These are phyloP conservation scores for Chaetoderma sp. DNA, from an alignment of 2,888 invertebrate genomes.

Conservation along the genomic window DNA sequence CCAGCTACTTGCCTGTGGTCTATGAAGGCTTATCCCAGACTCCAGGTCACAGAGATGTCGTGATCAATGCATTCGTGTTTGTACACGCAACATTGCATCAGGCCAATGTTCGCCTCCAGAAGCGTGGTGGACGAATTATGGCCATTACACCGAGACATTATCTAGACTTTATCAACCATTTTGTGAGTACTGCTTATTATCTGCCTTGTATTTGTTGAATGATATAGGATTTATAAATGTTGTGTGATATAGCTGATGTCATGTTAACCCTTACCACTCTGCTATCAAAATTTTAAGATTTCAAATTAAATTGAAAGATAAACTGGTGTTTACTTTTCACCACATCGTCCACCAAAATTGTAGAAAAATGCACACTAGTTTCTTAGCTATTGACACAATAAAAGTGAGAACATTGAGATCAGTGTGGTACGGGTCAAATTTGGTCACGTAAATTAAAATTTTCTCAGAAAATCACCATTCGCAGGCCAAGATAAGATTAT, in stretches of 20 bases:
- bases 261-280: no score
- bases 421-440: no score
- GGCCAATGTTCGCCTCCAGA: constrained; percentile 90
- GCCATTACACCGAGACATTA: constrained; percentile 98
- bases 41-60: constrained; percentile 91
- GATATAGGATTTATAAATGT: not conserved
- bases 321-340: no score
- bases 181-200: constrained; percentile 73
- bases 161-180: constrained; percentile 98
- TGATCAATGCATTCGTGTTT: constrained; percentile 98
- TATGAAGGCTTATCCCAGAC: constrained; percentile 75
- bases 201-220: not conserved
- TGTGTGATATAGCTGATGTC: not conserved
- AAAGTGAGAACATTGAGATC: no score
- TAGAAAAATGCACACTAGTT: no score
- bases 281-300: no score
- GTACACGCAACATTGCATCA: constrained; percentile 97
- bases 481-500: no score
- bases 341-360: no score
- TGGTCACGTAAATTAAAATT: no score
- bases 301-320: no score
- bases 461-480: no score
- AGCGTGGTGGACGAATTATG: constrained; percentile 94
- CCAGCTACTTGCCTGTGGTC: constrained; percentile 90
- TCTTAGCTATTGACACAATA: no score